Base-by-base conservation (phyloP, 2,888 invertebrate species). In the Cryptus viduatorius region DNA sequence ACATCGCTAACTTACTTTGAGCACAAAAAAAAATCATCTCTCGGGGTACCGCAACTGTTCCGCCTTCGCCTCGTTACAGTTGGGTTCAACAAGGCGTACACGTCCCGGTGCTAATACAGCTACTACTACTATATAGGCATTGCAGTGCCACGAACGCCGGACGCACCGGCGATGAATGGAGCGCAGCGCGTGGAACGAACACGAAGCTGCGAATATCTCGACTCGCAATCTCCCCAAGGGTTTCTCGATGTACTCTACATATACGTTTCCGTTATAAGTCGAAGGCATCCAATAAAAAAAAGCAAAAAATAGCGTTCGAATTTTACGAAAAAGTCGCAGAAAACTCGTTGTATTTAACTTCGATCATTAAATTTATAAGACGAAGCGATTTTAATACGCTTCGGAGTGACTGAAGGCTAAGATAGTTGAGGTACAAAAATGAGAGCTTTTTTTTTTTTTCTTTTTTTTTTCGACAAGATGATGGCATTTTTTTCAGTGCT, bases 51-150 rank as follows among this genome's bases (percentile, higher is more conserved):
- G 16, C 48, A 48, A 8, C 12, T 12, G 73, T 75, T 75, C 73
- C 73, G 73, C 73, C 73, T 64, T 48, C 48, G 64, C 19, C 64
- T 75, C 73, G 73, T 75, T 75, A 64, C 73, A 75, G 48, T 48
- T 64, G 64, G 73, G 73, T 75, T 75, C 73, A 75, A 75, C 73
- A 31, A 61, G 64, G 73, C 73, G 73, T 64, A 75, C 73, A 75
- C 73, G 73, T 75, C 73, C 37, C 61, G 64, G 73, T 64, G 48
- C 64, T 75, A 64, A 50, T 75, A 61, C 73, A 50, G 73, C 61
- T 48, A 61, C 61, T 29, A 48, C 73, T 46, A 48, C 73, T 48
- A 64, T 14, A 29, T 37, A 64, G 31, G 16, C 48, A 19, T 37
- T 64, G 48, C 48, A 37, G 64, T 64, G 31, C 16, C 73, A 48